phyloP scores from a whole-genome alignment of 2,113 vertebrate genomes.

The Phycodurus eques region DNA sequence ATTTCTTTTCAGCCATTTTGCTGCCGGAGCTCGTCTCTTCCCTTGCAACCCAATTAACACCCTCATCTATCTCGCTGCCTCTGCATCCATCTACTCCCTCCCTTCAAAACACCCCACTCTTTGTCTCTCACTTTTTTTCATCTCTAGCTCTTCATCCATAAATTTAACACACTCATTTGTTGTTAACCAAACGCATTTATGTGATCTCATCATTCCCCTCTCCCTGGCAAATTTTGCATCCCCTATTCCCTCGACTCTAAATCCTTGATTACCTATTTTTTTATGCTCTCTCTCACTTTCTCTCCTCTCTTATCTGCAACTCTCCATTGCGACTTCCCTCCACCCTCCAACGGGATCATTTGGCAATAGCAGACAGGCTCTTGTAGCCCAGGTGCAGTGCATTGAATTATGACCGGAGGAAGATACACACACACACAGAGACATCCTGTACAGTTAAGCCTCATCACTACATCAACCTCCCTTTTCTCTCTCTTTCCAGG shows the following conservation, averaged over 20 bases:
- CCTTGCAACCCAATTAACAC: constrained; percentile 34
- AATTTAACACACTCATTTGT: constrained; percentile 33
- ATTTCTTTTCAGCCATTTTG: constrained; percentile 21
- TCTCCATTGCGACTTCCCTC: constrained; percentile 7
- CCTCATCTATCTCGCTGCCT: constrained; percentile 31
- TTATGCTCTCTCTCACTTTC: background rate
- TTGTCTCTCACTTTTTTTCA: background rate
- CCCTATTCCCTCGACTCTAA: constrained; percentile 15
- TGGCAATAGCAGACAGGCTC: constrained; percentile 35
- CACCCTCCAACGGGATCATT: constrained; percentile 35
- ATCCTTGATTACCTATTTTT: constrained; percentile 5
- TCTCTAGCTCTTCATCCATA: constrained; percentile 8
- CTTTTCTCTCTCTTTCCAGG: constrained; percentile 24
- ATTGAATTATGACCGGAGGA: constrained; percentile 39
- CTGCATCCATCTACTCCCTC: constrained; percentile 35
- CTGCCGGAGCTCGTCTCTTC: constrained; percentile 6
- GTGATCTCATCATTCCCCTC: background rate
- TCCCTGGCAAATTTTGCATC: constrained; percentile 21
- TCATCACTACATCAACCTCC: constrained; percentile 17
- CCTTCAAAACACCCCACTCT: constrained; percentile 22
- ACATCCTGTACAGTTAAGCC: constrained; percentile 7
- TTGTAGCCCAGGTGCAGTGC: constrained; percentile 42
- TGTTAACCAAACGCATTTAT: constrained; percentile 17
- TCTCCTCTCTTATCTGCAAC: constrained; percentile 10
- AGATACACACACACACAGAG: constrained; percentile 19